These are phyloP conservation scores for Chaenogobius annularis DNA, from an alignment of 2,113 vertebrate species.

Conservation along the genomic window DNA sequence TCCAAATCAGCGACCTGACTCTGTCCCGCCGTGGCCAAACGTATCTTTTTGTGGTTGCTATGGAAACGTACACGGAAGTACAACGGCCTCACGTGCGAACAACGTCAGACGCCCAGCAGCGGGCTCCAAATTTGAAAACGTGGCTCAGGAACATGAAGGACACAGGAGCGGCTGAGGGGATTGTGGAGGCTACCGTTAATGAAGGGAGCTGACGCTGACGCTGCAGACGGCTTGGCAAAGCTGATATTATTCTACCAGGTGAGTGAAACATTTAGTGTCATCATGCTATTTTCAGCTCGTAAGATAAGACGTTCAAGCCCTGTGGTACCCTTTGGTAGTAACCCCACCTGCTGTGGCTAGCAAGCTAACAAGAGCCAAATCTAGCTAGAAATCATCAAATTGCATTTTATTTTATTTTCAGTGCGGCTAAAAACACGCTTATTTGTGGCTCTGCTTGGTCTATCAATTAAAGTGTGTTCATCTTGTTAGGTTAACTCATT, in stretches of 20 bases:
- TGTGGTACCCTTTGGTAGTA: neutral
- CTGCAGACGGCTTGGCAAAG: neutral
- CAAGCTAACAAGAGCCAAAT: neutral
- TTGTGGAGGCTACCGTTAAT: neutral
- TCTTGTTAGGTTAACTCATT: no score
- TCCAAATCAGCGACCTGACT: slow-evolving; percentile 17
- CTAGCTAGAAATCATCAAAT: neutral
- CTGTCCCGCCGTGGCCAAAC: neutral
- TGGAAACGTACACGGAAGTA: slow-evolving; percentile 38
- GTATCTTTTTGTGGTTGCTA: slow-evolving; percentile 21
- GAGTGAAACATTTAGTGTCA: slow-evolving; percentile 7
- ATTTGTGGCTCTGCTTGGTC: no score
- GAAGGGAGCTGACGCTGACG: neutral
- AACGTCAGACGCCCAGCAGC: slow-evolving; percentile 22
- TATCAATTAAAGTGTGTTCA: no score
- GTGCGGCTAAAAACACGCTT: neutral
- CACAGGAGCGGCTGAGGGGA: neutral
- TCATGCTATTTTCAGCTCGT: neutral
- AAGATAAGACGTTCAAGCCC: no score
- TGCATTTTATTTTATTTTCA: neutral
- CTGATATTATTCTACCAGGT: slow-evolving; percentile 3
- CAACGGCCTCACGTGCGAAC: slow-evolving; percentile 25
- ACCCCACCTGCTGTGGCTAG: neutral
- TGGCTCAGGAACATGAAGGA: slow-evolving; percentile 21
- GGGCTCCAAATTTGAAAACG: slow-evolving; percentile 72